These are phyloP conservation scores for Apis dorsata DNA, from an alignment of 1,140 invertebrate species.

Conservation along the genomic window DNA sequence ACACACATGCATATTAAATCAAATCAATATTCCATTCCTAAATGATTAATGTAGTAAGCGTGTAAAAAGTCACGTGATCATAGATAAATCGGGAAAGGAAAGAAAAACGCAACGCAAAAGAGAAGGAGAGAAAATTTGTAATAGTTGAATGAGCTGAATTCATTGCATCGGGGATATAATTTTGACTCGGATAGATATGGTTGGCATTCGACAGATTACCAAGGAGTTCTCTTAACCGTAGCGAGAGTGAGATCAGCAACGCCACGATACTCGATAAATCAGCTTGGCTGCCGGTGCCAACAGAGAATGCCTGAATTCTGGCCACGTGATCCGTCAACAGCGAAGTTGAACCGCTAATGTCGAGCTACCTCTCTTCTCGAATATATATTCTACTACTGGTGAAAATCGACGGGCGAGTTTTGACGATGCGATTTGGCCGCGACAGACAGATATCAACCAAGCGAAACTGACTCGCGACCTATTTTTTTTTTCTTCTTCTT, in stretches of 20 bases:
- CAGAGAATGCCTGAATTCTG: constrained; percentile 52
- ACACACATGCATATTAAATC: neutral
- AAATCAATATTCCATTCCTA: neutral
- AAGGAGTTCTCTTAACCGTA: constrained; percentile 46
- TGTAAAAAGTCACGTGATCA: neutral
- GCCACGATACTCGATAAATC: constrained; percentile 60
- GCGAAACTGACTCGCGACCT: constrained; percentile 24
- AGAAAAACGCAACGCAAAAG: neutral
- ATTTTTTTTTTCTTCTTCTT: neutral
- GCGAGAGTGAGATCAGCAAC: constrained; percentile 60
- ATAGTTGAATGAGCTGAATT: constrained; percentile 33
- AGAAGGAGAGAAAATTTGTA: neutral
- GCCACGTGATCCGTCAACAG: constrained; percentile 60
- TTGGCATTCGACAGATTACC: constrained; percentile 55
- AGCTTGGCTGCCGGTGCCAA: constrained; percentile 36
- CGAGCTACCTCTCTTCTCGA: constrained; percentile 4
- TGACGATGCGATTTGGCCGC: neutral
- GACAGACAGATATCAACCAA: constrained; percentile 1
- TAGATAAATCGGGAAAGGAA: neutral
- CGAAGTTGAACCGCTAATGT: constrained; percentile 21
- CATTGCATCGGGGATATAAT: constrained; percentile 50
- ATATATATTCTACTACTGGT: neutral
- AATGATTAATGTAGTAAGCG: neutral
- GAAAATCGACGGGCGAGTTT: constrained; percentile 36
- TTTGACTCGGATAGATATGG: constrained; percentile 49